Percentiles rank a stretch among this genome's conserved stretches.
Conservation (phyloP, 2,797 vertebrate genomes). For the Sitta carolinensis region DNA sequence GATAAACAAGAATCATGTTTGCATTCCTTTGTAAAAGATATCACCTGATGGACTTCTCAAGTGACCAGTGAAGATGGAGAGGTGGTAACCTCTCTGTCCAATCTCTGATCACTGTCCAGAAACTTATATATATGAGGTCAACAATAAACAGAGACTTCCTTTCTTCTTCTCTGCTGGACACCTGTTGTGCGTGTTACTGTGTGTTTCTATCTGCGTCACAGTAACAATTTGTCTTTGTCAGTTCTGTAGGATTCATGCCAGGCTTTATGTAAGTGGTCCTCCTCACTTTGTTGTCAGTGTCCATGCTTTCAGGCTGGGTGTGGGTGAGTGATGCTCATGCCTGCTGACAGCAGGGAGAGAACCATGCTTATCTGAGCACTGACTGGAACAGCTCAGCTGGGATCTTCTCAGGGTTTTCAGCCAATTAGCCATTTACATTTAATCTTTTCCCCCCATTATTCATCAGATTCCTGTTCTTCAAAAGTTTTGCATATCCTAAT, state of each 20-base stretch:
- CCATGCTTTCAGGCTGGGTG: neutral
- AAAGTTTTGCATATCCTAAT: neutral
- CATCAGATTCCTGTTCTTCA: neutral
- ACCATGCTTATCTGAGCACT: neutral
- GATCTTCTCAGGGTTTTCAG: neutral
- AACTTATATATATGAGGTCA: too few species aligned
- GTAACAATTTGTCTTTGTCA: neutral
- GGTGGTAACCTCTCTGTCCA: too few species aligned
- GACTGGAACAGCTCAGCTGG: neutral
- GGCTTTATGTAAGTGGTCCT: neutral
- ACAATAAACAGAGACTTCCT: too few species aligned
- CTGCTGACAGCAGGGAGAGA: neutral
- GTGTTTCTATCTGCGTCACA: too few species aligned
- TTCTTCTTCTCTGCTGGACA: too few species aligned
- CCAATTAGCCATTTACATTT: neutral
- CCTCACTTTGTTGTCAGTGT: neutral
- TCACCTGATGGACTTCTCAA: too few species aligned
- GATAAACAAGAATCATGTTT: too few species aligned
- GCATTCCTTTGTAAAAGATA: too few species aligned
- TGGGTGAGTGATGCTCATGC: neutral
- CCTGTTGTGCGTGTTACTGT: too few species aligned
- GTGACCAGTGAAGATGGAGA: too few species aligned
- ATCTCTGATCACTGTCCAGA: too few species aligned
- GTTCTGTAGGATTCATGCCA: neutral
- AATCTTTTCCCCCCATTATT: accelerated